Evolutionary conservation across 1,140 invertebrate genomes (phyloP).

Genomic region (Augochlora pura): DNA sequence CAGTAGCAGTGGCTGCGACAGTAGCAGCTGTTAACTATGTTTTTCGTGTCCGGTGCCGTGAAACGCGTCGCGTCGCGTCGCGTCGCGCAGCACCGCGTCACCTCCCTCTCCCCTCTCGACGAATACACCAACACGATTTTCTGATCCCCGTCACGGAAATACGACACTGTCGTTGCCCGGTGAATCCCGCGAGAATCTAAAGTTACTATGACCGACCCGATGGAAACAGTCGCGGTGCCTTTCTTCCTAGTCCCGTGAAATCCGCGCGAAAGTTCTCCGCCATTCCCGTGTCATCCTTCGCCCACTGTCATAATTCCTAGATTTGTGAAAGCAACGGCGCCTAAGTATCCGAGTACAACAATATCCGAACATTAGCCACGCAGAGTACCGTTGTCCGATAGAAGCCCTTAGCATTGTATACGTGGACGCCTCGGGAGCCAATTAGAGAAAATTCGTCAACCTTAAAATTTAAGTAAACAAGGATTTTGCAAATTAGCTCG

Average conservation of each 20-base stretch:
- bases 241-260: neutral
- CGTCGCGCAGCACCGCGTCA: conserved; percentile 54
- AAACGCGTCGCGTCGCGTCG: neutral
- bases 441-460: no score
- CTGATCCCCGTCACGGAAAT: conserved; percentile 65
- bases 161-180: conserved; percentile 43
- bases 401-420: no score
- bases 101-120: neutral
- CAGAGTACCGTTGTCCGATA: no score
- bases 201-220: conserved; percentile 15
- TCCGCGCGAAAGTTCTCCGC: neutral
- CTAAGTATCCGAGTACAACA: no score
- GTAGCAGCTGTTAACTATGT: conserved; percentile 72
- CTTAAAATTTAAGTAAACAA: no score
- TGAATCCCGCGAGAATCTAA: conserved; percentile 43
- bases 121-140: conserved; percentile 33
- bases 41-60: conserved; percentile 44
- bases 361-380: conserved; percentile 32
- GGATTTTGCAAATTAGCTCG: no score
- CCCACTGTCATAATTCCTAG: no score
- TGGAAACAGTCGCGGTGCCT: neutral
- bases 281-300: neutral
- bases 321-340: no score
- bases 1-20: conserved; percentile 31
- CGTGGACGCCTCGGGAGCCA: no score